phyloP scores from a whole-genome alignment of 2,888 invertebrate genomes.

The Drosophila atripex region DNA sequence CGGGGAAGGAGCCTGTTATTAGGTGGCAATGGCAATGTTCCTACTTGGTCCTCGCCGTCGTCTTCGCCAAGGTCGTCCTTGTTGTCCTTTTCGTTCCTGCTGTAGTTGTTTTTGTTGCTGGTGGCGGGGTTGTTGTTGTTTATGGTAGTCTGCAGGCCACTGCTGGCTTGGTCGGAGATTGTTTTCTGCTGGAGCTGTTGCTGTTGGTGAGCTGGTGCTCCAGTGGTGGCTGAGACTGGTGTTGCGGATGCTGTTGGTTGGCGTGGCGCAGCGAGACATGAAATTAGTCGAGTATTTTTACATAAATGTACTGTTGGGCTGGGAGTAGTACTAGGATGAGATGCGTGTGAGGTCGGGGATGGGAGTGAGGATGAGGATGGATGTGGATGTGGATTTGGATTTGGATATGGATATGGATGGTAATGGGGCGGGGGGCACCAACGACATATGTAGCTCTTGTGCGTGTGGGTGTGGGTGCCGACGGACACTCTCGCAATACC shows the following conservation, averaged over 20 bases:
- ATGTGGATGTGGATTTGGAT: background rate
- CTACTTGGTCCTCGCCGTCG: conserved; percentile 29
- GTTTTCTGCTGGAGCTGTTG: conserved; percentile 52
- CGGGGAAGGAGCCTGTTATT: conserved; percentile 13
- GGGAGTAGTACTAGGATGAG: conserved; percentile 38
- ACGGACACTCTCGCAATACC: background rate
- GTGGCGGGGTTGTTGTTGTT: conserved; percentile 39
- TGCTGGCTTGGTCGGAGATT: conserved; percentile 63
- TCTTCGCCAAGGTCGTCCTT: background rate
- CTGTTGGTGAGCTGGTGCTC: conserved; percentile 36
- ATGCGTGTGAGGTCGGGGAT: conserved; percentile 13
- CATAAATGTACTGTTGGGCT: conserved; percentile 38
- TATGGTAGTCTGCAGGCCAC: conserved; percentile 3
- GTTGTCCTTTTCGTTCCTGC: background rate
- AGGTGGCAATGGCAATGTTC: conserved; percentile 23
- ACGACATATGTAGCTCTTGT: too few species aligned
- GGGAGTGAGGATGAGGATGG: conserved; percentile 8
- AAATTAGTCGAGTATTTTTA: conserved; percentile 63
- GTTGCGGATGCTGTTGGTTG: conserved; percentile 47
- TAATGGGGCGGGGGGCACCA: background rate
- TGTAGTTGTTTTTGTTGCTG: conserved; percentile 23
- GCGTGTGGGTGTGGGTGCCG: too few species aligned
- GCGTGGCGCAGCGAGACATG: conserved; percentile 59
- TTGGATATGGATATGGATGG: conserved; percentile 19
- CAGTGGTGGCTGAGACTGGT: conserved; percentile 40